Percentiles rank a stretch among this genome's conserved stretches.
These are phyloP conservation scores for Pangasius sanitwongsei DNA, from an alignment of 2,797 vertebrate species.

Conservation along the genomic window DNA sequence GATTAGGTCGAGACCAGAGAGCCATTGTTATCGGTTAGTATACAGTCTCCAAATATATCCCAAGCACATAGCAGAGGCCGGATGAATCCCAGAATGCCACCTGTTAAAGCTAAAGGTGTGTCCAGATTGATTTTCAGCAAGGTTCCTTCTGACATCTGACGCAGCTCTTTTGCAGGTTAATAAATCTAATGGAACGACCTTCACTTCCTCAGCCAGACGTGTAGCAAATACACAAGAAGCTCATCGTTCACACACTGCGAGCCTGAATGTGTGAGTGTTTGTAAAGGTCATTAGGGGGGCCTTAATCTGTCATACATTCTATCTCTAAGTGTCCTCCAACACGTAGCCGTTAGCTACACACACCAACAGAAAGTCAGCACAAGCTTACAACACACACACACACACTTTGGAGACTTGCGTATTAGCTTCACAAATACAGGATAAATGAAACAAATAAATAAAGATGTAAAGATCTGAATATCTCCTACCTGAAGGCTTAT, in stretches of 20 bases:
- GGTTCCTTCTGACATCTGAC: conserved; percentile 32
- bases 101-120: conserved; percentile 48
- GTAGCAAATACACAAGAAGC: conserved; percentile 25
- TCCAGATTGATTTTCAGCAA: conserved; percentile 44
- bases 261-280: neutral
- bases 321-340: conserved; percentile 14
- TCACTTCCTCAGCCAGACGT: conserved; percentile 22
- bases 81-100: conserved; percentile 25
- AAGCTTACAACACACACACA: neutral
- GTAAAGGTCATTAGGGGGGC: conserved; percentile 22
- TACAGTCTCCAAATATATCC: conserved; percentile 51
- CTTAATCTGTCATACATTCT: conserved; percentile 12
- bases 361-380: conserved; percentile 20
- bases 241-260: neutral
- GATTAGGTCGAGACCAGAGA: conserved; percentile 45
- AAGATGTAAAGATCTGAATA: conserved; percentile 5
- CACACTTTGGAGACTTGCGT: neutral
- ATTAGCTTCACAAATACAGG: conserved; percentile 12
- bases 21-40: conserved; percentile 48
- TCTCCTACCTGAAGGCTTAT: conserved; percentile 62
- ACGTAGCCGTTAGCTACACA: neutral
- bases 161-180: conserved; percentile 54
- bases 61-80: conserved; percentile 19
- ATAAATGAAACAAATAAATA: neutral
- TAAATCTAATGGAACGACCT: conserved; percentile 55